Evolutionary conservation across 2,797 vertebrate genomes (phyloP).

Genomic region (Galagoides demidoff): DNA sequence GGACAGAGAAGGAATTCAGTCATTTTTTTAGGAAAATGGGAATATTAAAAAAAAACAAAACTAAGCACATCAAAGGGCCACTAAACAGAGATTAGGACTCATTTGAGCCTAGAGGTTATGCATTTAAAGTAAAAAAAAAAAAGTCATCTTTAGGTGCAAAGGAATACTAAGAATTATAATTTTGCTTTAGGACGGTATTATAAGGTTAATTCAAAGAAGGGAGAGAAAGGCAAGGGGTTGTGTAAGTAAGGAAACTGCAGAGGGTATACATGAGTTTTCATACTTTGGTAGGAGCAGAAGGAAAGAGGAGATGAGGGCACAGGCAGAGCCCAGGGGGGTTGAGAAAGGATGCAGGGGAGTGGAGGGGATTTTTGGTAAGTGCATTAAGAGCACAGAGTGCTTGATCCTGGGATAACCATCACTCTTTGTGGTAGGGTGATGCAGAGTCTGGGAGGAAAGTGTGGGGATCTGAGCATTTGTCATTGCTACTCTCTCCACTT

Average conservation of each 20-base stretch:
- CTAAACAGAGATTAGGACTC: neutral
- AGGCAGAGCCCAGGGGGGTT: neutral
- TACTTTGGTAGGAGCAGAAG: neutral
- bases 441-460: no score
- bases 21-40: neutral
- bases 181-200: neutral
- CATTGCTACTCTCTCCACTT: rapidly evolving
- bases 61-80: neutral
- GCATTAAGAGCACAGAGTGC: rapidly evolving
- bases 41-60: neutral
- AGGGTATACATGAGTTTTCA: neutral
- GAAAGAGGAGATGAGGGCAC: neutral
- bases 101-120: neutral
- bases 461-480: rapidly evolving
- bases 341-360: no score
- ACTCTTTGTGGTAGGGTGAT: rapidly evolving
- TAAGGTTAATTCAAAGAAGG: neutral
- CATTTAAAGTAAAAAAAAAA: neutral
- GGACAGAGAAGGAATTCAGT: neutral
- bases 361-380: rapidly evolving
- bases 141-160: neutral
- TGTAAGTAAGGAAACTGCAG: neutral
- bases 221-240: neutral
- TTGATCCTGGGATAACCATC: rapidly evolving
- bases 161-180: neutral